Base-by-base conservation (phyloP, 2,888 invertebrate genomes). In the Electrophaes corylata region DNA sequence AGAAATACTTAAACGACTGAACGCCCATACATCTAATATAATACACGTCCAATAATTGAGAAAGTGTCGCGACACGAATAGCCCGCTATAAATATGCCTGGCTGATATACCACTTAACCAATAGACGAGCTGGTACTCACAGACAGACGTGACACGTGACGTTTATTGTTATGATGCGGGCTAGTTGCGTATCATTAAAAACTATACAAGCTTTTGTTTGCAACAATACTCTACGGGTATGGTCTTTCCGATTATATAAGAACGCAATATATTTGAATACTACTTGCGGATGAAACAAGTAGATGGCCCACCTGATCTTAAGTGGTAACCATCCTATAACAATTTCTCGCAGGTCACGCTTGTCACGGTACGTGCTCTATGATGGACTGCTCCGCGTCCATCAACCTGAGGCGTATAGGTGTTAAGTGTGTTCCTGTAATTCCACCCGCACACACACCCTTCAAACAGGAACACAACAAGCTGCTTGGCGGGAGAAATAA, bases 51-150 rank as follows among this genome's bases (percentile, higher is more conserved):
- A 81, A 84, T 74, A 83, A 84, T 84, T 76, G 79, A 78, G 79
- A 81, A 76, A 81, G 76, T 76, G 77, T 67, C 73, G 73, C 70
- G 76, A 78, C 78, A 75, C 66, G 64, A 79, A 78, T 80, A 81
- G 76, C 60, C 60, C 53, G 59, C 70, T 67, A 60, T 72, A 70
- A 72, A 71, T 70, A 70, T 67, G 67, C 66, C 67, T 67, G 67
- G 70, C 67, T 67, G 68, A 44, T 56, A 48, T 19, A 56, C 49
- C 50, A 71, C 74, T 75, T 69, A 75, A 69, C 67, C 69, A 72
- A 75, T 69, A 68, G 59, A 70, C 69, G 64, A 45, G 44, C 43
- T 19, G 16, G 10, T 41, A 41, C 20, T 40, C 12, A 53, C 49
- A 57, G 48, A 46, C 56, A 57, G 47, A 49, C 46, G 20, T 39